These are phyloP conservation scores for Mirounga angustirostris DNA, from an alignment of 2,113 vertebrate genomes.

Conservation along the genomic window DNA sequence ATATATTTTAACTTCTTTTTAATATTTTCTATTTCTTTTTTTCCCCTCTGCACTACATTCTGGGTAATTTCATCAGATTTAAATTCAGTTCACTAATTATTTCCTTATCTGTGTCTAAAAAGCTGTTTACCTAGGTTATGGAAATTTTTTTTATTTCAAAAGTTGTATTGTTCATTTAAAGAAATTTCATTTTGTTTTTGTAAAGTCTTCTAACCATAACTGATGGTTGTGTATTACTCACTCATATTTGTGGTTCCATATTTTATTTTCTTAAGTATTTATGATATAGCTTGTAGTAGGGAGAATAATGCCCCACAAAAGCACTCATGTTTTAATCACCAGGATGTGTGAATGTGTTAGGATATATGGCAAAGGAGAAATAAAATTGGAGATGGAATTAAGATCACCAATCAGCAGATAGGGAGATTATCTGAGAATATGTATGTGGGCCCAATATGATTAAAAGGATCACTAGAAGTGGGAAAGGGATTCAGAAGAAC, in stretches of 20 bases:
- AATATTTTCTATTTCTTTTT: background rate
- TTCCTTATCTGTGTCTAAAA: background rate
- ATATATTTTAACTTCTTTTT: background rate
- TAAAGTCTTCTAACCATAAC: background rate
- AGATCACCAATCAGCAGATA: background rate
- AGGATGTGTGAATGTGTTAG: background rate
- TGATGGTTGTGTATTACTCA: background rate
- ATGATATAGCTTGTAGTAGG: background rate
- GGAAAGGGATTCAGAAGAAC: background rate
- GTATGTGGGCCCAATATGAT: background rate
- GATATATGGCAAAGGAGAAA: background rate
- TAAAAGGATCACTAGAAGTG: background rate
- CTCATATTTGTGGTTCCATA: background rate
- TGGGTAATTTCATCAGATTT: background rate
- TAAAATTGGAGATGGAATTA: background rate
- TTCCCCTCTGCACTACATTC: background rate
- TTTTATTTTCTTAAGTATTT: constrained; percentile 34
- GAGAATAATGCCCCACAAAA: background rate
- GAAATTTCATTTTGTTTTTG: background rate
- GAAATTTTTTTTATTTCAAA: background rate
- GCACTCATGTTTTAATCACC: background rate
- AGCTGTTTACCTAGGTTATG: background rate
- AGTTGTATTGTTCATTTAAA: background rate
- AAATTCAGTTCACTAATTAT: background rate
- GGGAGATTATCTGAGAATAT: background rate